Evolutionary conservation across 2,113 vertebrate species (phyloP).

Genomic region (Amia ocellicauda): DNA sequence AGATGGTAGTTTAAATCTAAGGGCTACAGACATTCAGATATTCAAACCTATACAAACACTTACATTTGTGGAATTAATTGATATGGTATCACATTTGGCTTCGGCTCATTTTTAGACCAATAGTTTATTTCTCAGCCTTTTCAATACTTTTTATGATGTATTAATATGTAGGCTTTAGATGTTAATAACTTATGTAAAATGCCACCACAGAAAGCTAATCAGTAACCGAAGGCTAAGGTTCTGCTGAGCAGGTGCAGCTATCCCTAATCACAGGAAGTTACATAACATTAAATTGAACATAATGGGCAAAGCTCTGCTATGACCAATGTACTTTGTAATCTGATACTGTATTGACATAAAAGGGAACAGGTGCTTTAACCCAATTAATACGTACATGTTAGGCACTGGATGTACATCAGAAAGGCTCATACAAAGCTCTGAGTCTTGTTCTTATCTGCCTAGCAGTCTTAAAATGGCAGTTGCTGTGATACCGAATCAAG

Average conservation of each 20-base stretch:
- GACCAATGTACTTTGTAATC: slow-evolving; percentile 46
- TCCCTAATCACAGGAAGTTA: slow-evolving; percentile 54
- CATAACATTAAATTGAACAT: slow-evolving; percentile 39
- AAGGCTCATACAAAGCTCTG: slow-evolving; percentile 50
- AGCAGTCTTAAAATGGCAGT: slow-evolving; percentile 43
- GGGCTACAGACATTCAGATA: too few relatives aligned
- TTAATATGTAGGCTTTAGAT: too few relatives aligned
- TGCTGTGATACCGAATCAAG: slow-evolving; percentile 59
- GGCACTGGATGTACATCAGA: slow-evolving; percentile 56
- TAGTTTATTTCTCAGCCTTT: too few relatives aligned
- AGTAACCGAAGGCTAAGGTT: background rate
- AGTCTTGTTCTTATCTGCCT: slow-evolving; percentile 41
- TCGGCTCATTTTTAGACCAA: too few relatives aligned
- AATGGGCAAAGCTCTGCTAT: slow-evolving; percentile 34
- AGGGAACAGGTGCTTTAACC: slow-evolving; percentile 63
- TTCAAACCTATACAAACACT: too few relatives aligned
- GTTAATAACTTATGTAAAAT: slow-evolving; percentile 7
- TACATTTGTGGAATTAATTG: too few relatives aligned
- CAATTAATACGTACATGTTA: slow-evolving; percentile 59
- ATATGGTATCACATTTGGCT: too few relatives aligned
- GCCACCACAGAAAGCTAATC: slow-evolving; percentile 6
- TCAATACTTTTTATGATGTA: too few relatives aligned
- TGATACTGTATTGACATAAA: slow-evolving; percentile 68
- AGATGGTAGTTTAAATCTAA: too few relatives aligned
- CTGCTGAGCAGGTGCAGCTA: slow-evolving; percentile 31